Conservation (phyloP, 2,888 invertebrate genomes). For the Neuroscelio doddi region DNA sequence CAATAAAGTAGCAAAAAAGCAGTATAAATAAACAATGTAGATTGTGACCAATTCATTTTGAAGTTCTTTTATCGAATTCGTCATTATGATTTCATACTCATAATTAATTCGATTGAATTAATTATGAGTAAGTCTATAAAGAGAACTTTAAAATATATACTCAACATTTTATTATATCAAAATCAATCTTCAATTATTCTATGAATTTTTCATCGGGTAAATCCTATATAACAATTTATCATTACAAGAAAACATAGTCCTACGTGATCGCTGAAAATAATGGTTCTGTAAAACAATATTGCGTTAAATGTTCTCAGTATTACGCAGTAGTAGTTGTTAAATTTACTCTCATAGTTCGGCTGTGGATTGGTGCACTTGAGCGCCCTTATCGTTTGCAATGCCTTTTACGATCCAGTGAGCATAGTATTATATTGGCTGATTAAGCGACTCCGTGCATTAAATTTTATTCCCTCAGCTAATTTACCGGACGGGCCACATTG, state of each 20-base stretch:
- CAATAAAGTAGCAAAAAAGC: no score
- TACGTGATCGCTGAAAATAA: neutral
- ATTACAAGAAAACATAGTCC: neutral
- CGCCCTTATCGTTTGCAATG: constrained; percentile 4
- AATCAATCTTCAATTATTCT: neutral
- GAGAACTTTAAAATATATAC: no score
- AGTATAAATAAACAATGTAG: no score
- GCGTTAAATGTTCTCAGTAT: constrained; percentile 2
- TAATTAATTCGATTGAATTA: no score
- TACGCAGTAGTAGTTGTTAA: neutral
- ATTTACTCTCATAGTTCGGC: neutral
- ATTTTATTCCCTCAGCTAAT: constrained; percentile 42
- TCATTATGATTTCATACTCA: no score
- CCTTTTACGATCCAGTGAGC: constrained; percentile 22
- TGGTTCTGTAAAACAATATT: constrained; percentile 1
- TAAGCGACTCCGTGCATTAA: constrained; percentile 34
- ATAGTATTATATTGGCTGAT: constrained; percentile 29
- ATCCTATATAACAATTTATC: no score
- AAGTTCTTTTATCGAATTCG: no score
- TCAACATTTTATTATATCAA: neutral
- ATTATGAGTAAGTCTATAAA: no score
- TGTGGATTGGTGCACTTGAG: constrained; percentile 8
- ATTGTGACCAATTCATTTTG: no score
- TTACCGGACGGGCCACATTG: constrained; percentile 31
- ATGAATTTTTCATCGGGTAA: neutral